Conservation (phyloP, 2,797 vertebrate genomes). For the Jordanella pulchra region DNA sequence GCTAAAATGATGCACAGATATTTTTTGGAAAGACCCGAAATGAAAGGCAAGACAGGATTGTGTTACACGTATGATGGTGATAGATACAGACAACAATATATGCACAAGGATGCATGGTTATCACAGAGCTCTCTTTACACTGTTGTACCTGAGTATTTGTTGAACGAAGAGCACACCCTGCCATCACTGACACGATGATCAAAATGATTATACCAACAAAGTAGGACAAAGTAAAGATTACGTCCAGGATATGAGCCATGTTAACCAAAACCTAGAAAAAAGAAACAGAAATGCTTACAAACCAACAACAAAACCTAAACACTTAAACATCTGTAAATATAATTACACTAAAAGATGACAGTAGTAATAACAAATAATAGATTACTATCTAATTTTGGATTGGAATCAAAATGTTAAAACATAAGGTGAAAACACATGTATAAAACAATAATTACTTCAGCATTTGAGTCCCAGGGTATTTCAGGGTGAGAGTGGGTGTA, state of each 20-base stretch:
- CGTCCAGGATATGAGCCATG: neutral
- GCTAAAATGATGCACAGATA: neutral
- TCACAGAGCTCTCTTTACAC: neutral
- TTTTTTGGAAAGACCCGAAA: neutral
- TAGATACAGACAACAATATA: neutral
- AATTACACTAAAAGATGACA: neutral
- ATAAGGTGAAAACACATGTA: neutral
- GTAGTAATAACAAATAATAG: neutral
- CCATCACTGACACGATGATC: slow-evolving; percentile 63
- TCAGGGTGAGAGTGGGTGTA: neutral
- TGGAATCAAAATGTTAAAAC: neutral
- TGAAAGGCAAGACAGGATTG: neutral
- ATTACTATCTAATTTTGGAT: neutral
- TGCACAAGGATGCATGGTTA: neutral
- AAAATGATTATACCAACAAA: slow-evolving; percentile 51
- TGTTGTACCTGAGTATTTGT: slow-evolving; percentile 60
- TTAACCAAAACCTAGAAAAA: slow-evolving; percentile 42
- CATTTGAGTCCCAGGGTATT: rapidly evolving
- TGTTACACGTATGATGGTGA: neutral
- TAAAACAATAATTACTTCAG: slow-evolving; percentile 26
- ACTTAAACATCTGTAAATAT: neutral
- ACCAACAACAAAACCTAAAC: neutral
- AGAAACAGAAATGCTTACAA: slow-evolving; percentile 23
- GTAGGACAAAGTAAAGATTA: slow-evolving; percentile 44
- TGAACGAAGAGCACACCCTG: slow-evolving; percentile 56